A percentile compares a stretch with the other conserved stretches of the same genome.
Evolutionary conservation across 2,888 invertebrate species (phyloP).

Genomic region (Smittia sp.): DNA sequence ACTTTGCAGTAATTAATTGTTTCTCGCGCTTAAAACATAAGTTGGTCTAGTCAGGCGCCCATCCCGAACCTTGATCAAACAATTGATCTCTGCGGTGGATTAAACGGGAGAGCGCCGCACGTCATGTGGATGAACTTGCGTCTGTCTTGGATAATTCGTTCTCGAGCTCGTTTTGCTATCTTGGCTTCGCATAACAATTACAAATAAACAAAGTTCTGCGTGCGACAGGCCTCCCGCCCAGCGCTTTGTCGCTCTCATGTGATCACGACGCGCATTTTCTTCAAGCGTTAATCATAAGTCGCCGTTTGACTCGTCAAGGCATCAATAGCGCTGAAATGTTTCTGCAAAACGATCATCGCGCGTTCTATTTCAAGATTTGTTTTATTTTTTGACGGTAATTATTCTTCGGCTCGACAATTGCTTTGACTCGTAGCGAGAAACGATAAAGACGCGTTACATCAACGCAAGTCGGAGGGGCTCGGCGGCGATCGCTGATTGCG

Average conservation of each 20-base stretch:
- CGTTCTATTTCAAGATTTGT: background rate
- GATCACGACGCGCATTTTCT: background rate
- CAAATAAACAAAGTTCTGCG: background rate
- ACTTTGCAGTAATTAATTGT: no score
- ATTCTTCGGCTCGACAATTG: background rate
- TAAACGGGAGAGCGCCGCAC: background rate
- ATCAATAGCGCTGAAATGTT: background rate
- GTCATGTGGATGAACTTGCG: conserved; percentile 7
- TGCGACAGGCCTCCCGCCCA: conserved; percentile 25
- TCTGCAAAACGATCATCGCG: background rate
- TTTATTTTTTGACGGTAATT: background rate
- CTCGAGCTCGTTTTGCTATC: background rate
- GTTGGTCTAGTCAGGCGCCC: background rate
- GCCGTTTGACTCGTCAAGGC: background rate
- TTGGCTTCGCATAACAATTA: background rate
- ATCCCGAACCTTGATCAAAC: background rate
- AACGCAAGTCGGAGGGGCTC: background rate
- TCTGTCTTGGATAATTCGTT: background rate
- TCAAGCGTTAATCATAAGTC: background rate
- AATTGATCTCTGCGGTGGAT: background rate
- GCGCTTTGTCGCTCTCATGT: background rate
- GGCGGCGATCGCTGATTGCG: background rate
- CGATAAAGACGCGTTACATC: background rate
- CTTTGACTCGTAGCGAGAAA: background rate
- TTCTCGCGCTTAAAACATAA: background rate